Percentiles rank a stretch among this genome's conserved stretches.
These are phyloP conservation scores for Griposia aprilina DNA, from an alignment of 2,888 invertebrate genomes.

Conservation along the genomic window DNA sequence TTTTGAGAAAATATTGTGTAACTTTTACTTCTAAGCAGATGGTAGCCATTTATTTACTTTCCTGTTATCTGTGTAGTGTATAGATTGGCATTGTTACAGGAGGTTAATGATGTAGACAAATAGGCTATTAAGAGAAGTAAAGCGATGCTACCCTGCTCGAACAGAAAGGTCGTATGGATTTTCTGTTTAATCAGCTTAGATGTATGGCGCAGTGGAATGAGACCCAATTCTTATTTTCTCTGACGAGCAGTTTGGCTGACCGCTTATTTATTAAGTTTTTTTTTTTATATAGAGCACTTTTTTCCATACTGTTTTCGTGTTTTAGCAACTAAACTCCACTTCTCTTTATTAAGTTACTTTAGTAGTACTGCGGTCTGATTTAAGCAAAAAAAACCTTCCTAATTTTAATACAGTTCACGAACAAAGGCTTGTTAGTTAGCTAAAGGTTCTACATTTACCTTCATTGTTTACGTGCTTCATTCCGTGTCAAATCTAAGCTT, in stretches of 20 bases:
- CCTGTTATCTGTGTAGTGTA: conserved; percentile 21
- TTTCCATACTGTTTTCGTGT: conserved; percentile 6
- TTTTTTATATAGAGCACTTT: conserved; percentile 17
- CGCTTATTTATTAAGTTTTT: conserved; percentile 29
- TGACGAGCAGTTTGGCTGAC: conserved; percentile 22
- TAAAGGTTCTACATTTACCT: conserved; percentile 17
- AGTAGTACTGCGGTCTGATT: conserved; percentile 23
- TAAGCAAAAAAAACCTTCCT: conserved; percentile 7
- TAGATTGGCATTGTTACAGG: conserved; percentile 49
- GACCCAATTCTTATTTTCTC: conserved; percentile 27
- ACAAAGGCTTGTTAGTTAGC: conserved; percentile 30
- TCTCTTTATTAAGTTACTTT: conserved; percentile 49
- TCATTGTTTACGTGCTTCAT: conserved; percentile 11
- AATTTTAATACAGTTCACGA: conserved; percentile 25
- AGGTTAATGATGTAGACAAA: conserved; percentile 62
- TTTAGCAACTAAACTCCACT: background rate
- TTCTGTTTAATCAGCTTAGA: conserved; percentile 35
- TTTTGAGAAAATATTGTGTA: conserved; percentile 16
- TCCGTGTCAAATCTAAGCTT: conserved; percentile 20
- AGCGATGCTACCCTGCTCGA: conserved; percentile 16
- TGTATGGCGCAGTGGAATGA: conserved; percentile 22
- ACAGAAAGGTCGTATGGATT: conserved; percentile 32
- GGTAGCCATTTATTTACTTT: conserved; percentile 40
- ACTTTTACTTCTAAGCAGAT: conserved; percentile 19
- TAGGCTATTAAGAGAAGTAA: conserved; percentile 57